A percentile compares a stretch with the other conserved stretches of the same genome.
Conservation (phyloP, 1,140 invertebrate genomes). For the Musca domestica region DNA sequence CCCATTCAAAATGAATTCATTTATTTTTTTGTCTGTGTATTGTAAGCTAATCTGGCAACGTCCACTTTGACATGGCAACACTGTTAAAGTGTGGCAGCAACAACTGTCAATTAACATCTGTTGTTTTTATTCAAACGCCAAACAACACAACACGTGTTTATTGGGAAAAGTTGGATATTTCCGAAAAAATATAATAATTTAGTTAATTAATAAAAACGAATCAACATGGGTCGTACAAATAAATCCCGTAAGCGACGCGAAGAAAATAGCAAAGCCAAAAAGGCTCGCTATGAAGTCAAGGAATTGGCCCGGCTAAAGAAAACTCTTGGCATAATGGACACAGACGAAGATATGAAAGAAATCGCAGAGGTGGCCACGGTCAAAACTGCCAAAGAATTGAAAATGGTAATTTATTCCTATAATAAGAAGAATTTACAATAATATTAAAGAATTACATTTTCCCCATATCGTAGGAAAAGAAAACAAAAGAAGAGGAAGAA, state of each 20-base stretch:
- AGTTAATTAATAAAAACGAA: background rate
- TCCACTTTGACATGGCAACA: background rate
- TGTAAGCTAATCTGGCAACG: too few species aligned
- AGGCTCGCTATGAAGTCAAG: constrained; percentile 75
- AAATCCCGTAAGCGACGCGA: constrained; percentile 49
- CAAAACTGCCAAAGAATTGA: constrained; percentile 50
- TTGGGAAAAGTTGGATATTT: background rate
- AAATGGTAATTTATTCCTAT: constrained; percentile 32
- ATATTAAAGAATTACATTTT: background rate
- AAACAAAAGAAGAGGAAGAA: constrained; percentile 46
- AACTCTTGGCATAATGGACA: constrained; percentile 67
- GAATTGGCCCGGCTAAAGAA: constrained; percentile 75
- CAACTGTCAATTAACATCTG: constrained; percentile 8
- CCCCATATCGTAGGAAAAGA: constrained; percentile 37
- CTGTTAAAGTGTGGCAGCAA: background rate
- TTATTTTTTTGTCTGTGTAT: too few species aligned
- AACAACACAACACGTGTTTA: constrained; percentile 25
- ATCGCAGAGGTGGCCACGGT: constrained; percentile 59
- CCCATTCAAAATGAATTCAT: too few species aligned
- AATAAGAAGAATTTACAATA: background rate
- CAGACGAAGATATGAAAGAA: constrained; percentile 57
- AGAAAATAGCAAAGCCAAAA: constrained; percentile 62
- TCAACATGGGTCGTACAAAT: constrained; percentile 47
- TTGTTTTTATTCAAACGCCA: constrained; percentile 6
- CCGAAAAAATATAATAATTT: background rate